Percentiles rank a stretch among this genome's conserved stretches.
Conservation (phyloP, 30 jellyfish, hydroid and myxozoan species). For the Pelagia noctiluca region DNA sequence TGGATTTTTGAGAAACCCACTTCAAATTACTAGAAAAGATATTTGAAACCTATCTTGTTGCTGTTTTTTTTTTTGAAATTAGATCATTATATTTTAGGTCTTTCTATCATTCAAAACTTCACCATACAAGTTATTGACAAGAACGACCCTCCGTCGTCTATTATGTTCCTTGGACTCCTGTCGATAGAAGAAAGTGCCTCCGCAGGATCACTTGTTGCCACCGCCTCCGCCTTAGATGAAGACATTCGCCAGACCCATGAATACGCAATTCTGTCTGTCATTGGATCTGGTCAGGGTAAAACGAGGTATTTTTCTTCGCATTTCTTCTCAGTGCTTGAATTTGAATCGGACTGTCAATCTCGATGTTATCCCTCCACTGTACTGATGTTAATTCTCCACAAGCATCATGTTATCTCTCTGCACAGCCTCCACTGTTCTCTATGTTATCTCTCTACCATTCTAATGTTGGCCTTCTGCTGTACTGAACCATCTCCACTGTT, state of each 20-base stretch:
- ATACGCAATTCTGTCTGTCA: constrained; percentile 35
- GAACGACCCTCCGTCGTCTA: constrained; percentile 77
- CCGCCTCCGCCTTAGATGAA: constrained; percentile 83
- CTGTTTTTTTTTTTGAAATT: background rate
- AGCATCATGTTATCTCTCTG: no score
- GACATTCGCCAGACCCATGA: constrained; percentile 77
- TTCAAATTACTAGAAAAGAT: background rate
- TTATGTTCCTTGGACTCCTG: constrained; percentile 53
- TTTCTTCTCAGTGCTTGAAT: no score
- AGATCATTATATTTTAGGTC: no score
- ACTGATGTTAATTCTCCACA: no score
- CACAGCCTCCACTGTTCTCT: no score
- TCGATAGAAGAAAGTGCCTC: constrained; percentile 61
- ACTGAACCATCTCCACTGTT: no score
- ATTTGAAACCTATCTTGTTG: background rate
- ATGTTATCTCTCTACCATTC: no score
- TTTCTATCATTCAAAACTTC: constrained; percentile 49
- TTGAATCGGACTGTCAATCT: no score
- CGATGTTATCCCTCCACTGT: no score
- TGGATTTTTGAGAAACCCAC: no score
- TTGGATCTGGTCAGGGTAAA: constrained; percentile 43
- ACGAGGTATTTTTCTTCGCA: background rate
- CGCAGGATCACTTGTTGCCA: constrained; percentile 68
- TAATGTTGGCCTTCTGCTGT: background rate
- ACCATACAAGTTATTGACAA: constrained; percentile 67